phyloP scores from a whole-genome alignment of 2,113 vertebrate genomes.

The Anas platyrhynchos region DNA sequence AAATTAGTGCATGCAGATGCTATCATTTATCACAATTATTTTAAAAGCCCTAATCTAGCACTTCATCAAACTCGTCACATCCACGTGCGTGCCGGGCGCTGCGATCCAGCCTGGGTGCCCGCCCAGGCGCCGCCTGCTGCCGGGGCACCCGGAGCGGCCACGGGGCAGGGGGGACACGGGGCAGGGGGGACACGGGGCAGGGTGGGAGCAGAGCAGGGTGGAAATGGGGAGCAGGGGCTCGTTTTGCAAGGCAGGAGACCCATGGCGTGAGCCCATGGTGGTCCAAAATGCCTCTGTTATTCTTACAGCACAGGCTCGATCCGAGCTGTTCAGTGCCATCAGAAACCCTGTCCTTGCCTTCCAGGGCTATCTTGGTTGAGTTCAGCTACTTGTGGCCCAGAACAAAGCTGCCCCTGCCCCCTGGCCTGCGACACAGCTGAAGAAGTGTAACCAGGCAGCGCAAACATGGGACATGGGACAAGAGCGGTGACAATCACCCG shows the following conservation, averaged over 20 bases:
- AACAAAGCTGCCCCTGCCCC: background rate
- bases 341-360: background rate
- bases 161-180: no score
- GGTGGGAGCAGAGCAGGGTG: no score
- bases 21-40: slow-evolving; percentile 29
- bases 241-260: no score
- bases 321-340: background rate
- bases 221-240: background rate
- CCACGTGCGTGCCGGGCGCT: background rate
- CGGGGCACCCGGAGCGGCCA: no score
- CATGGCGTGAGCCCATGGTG: no score
- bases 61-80: slow-evolving; percentile 11
- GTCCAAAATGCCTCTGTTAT: background rate
- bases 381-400: background rate
- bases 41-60: slow-evolving; percentile 12
- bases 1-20: background rate
- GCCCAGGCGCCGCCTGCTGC: background rate
- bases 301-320: background rate
- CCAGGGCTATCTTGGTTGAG: background rate
- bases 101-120: background rate
- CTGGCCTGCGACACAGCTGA: background rate
- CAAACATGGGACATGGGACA: no score
- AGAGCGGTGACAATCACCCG: background rate
- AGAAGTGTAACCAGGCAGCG: background rate
- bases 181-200: no score